Evolutionary conservation across 2,888 invertebrate genomes (phyloP), one percentile per base, ranked within the genome.

Genomic region (Phalangium opilio): DNA sequence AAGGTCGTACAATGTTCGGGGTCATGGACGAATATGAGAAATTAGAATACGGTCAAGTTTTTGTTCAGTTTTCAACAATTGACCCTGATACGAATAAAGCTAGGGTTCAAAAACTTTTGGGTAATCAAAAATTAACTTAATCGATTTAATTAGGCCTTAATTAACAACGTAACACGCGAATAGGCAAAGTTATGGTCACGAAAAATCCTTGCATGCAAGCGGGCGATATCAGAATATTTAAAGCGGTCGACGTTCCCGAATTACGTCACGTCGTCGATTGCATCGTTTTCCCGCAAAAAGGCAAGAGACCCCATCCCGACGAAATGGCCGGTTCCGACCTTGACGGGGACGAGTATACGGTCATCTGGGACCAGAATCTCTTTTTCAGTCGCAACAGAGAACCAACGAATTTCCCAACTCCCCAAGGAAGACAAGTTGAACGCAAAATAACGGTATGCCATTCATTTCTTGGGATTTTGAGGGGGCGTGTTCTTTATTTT

Each of bases 171-270:
- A n/a, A n/a, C n/a, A n/a, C n/a, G n/a, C n/a, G n/a, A n/a, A n/a
- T 34, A 33, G 53, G 49, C 14, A 36, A 41, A 35, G 61, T 67
- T 4, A 55, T 68, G 27, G 63, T 67, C 17, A 62, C 63, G 12
- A 67, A 68, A 55, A 66, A 66, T 51, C 68, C 68, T 4, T 67
- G 67, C 48, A 63, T 64, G 48, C 64, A 64, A 40, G 60, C 64
- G 1, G 67, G 68, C 3, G 68, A 68, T 48, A 59, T 67, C 1
- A 58, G 67, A 7, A 59, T 58, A 27, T 58, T 63, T 32, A 50
- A 51, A 33, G 63, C 61, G 15, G 59, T 63, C 11, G 51, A 58
- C 44, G 51, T 54, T 2, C 50, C 54, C 19, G 50, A 53, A 50
- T 46, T 66, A 54, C 41, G 55, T 39, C 61, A 55, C 53, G 59